A percentile compares a stretch with the other conserved stretches of the same genome.
phyloP scores from a whole-genome alignment of 2,888 invertebrate species.

The Agrotis puta region DNA sequence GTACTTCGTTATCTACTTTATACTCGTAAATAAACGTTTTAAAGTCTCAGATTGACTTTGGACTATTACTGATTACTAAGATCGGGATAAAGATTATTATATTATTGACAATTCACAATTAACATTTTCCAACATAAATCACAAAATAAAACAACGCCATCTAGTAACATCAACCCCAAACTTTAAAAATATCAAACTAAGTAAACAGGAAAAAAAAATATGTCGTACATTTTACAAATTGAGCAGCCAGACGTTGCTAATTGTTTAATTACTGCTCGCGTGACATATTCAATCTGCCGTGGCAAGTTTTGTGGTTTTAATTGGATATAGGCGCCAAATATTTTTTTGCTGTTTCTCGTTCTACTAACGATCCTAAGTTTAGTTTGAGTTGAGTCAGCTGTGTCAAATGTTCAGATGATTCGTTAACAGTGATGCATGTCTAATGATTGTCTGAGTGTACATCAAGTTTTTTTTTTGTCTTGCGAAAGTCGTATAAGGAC shows the following conservation, averaged over 20 bases:
- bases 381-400: conserved; percentile 49
- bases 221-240: conserved; percentile 53
- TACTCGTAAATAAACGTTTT: no score
- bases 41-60: no score
- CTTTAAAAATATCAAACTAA: conserved; percentile 22
- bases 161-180: neutral
- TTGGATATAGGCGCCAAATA: conserved; percentile 65
- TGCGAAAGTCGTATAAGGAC: no score
- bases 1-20: no score
- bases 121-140: neutral
- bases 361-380: conserved; percentile 39
- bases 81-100: no score
- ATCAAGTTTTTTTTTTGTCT: no score
- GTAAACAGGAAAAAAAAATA: conserved; percentile 53
- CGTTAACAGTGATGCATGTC: conserved; percentile 2
- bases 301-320: conserved; percentile 57
- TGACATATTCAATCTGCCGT: conserved; percentile 66
- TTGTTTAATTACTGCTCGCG: conserved; percentile 69
- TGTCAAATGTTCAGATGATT: conserved; percentile 10
- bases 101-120: no score
- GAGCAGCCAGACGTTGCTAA: conserved; percentile 66
- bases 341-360: conserved; percentile 39
- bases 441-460: neutral
- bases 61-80: no score
- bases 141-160: neutral